A percentile compares a stretch with the other conserved stretches of the same genome.
Conservation (phyloP, 2,888 invertebrate genomes). For the Tenthredo amoena region DNA sequence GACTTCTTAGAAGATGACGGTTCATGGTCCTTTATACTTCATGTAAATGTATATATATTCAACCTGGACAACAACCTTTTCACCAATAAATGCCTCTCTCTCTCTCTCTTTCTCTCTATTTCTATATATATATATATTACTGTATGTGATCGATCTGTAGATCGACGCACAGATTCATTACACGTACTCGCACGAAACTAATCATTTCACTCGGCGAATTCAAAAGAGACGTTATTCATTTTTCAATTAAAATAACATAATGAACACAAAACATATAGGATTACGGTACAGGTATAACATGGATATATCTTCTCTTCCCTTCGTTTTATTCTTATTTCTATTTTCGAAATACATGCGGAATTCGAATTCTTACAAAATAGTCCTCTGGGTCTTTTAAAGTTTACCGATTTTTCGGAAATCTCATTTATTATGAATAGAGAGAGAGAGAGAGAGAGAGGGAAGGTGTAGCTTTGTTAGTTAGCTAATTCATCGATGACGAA, state of each 20-base stretch:
- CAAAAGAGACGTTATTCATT: background rate
- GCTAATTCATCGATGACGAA: conserved; percentile 1
- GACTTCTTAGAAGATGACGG: background rate
- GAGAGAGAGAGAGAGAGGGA: background rate
- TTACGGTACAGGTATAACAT: background rate
- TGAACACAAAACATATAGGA: background rate
- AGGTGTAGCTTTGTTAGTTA: background rate
- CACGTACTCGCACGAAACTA: background rate
- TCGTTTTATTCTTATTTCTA: background rate
- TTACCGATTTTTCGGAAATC: background rate
- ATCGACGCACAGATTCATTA: background rate
- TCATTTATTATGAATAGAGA: background rate
- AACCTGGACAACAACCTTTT: background rate
- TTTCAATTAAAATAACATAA: conserved; percentile 6
- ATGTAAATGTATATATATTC: background rate
- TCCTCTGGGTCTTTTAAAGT: background rate
- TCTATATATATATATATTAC: background rate
- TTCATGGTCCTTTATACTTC: background rate
- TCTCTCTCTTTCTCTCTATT: background rate
- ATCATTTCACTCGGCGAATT: background rate
- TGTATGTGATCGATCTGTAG: background rate
- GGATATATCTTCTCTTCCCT: background rate
- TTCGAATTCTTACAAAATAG: background rate
- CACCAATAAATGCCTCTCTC: background rate
- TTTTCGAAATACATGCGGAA: background rate